These are phyloP conservation scores for Phyllostomus discolor DNA, from an alignment of 2,113 vertebrate genomes.

Conservation along the genomic window DNA sequence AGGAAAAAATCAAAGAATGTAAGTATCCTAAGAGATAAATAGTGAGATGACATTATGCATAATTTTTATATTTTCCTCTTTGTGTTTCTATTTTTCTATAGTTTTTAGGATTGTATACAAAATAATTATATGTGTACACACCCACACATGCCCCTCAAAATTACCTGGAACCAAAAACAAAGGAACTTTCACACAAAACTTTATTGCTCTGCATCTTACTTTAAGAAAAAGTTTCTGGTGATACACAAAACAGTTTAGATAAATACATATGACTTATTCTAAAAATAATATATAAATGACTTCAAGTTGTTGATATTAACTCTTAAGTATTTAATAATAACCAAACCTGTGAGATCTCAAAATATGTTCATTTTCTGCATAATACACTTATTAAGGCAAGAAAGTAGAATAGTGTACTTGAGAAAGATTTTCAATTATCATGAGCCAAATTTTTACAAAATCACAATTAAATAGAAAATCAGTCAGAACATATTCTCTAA, in stretches of 20 bases:
- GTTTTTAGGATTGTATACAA: neutral
- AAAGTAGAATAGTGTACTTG: neutral
- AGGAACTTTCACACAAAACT: neutral
- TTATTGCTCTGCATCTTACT: neutral
- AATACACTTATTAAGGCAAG: neutral
- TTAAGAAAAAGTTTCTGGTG: neutral
- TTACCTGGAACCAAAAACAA: neutral
- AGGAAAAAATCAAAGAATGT: neutral
- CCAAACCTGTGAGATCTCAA: neutral
- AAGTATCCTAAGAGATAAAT: neutral
- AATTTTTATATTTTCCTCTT: neutral
- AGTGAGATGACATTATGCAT: neutral
- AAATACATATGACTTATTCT: neutral
- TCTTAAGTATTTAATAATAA: neutral
- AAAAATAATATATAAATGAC: neutral
- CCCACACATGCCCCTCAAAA: neutral
- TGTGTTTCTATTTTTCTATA: neutral
- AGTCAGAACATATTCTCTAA: conserved; percentile 3
- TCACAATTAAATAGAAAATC: neutral
- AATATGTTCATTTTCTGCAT: conserved; percentile 17
- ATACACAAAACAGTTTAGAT: neutral
- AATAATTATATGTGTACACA: neutral
- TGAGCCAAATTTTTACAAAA: neutral
- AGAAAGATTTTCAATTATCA: conserved; percentile 27
- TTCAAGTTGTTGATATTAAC: neutral